Evolutionary conservation across 30 jellyfish, hydroid and myxozoan species (phyloP).

Genomic region (Cassiopea xamachana): DNA sequence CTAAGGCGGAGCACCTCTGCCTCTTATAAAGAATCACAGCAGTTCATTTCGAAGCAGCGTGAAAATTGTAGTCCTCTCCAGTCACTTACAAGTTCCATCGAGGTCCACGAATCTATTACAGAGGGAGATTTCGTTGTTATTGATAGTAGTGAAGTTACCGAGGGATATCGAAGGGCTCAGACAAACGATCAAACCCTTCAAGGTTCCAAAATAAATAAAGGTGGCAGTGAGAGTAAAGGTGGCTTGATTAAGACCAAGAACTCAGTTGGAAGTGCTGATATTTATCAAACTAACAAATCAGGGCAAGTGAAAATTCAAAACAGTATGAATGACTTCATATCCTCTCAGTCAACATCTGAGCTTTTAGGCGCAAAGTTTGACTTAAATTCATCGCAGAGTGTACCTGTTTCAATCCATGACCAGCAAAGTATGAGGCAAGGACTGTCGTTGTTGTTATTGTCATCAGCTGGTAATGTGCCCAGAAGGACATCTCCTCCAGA

Average conservation of each 20-base stretch:
- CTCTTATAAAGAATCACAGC: constrained; percentile 17
- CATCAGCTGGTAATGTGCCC: not conserved
- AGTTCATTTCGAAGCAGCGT: constrained; percentile 3
- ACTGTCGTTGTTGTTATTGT: not conserved
- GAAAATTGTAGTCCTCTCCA: constrained; percentile 53
- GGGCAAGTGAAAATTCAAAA: not conserved
- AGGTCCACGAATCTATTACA: constrained; percentile 41
- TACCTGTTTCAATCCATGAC: not conserved
- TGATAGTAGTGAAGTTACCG: constrained; percentile 13
- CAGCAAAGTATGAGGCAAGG: not conserved
- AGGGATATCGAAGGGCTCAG: not conserved
- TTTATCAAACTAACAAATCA: not conserved
- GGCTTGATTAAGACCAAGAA: not conserved
- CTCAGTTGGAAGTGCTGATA: not conserved
- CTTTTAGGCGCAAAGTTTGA: not conserved
- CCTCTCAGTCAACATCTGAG: not conserved
- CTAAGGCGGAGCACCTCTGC: constrained; percentile 45
- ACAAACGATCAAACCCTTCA: not conserved
- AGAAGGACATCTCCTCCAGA: constrained; percentile 8
- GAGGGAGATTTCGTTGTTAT: constrained; percentile 74
- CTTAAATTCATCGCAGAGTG: not conserved
- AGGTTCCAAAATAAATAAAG: not conserved
- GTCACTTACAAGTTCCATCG: constrained; percentile 58
- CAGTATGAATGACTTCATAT: not conserved
- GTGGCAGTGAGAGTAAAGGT: not conserved